phyloP scores from a whole-genome alignment of 2,888 invertebrate genomes.

The Erebia epiphron region DNA sequence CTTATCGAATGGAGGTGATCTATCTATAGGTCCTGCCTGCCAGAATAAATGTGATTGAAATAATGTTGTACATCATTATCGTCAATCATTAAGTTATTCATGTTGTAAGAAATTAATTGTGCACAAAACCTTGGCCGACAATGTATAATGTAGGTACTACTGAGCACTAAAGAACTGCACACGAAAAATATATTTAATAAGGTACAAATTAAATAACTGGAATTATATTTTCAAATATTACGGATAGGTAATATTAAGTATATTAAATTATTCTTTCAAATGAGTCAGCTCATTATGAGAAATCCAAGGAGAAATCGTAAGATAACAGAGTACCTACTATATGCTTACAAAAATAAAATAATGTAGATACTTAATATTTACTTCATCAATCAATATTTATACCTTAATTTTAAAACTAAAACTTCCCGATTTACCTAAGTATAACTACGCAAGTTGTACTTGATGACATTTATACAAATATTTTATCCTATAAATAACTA shows the following conservation, averaged over 20 bases:
- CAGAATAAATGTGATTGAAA: neutral
- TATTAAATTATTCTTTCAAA: constrained; percentile 14
- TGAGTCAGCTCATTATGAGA: constrained; percentile 22
- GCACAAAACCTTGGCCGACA: neutral
- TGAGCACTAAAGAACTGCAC: constrained; percentile 24
- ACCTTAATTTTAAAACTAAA: constrained; percentile 27
- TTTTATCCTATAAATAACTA: constrained; percentile 30
- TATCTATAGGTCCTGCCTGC: no score
- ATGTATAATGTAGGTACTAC: neutral
- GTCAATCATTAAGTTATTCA: neutral
- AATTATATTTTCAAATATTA: constrained; percentile 21
- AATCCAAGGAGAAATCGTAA: neutral
- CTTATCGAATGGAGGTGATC: no score
- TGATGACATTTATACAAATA: constrained; percentile 30
- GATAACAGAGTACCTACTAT: neutral
- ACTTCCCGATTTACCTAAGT: constrained; percentile 14
- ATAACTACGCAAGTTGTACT: constrained; percentile 34
- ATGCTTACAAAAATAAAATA: constrained; percentile 16
- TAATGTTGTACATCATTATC: neutral
- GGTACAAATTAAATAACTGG: constrained; percentile 28
- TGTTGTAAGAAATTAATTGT: neutral
- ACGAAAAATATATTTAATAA: constrained; percentile 19
- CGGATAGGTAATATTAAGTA: constrained; percentile 1
- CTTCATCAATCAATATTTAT: neutral
- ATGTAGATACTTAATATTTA: neutral